Conservation (phyloP, 2,888 invertebrate species). For the Mimas tiliae region DNA sequence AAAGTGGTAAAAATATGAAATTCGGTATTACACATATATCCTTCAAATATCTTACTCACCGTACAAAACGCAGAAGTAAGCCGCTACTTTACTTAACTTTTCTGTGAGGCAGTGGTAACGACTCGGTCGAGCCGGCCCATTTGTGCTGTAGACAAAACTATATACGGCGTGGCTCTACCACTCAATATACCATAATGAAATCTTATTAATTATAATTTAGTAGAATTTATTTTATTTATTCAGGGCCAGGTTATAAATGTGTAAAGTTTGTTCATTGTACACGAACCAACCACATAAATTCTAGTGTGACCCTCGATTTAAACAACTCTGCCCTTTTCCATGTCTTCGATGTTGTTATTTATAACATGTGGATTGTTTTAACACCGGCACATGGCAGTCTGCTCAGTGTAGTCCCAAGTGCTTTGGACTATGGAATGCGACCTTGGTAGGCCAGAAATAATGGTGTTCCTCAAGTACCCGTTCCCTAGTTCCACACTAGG, state of each 20-base stretch:
- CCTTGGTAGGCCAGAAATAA: constrained; percentile 15
- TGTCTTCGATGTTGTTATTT: constrained; percentile 11
- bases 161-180: too few relatives aligned
- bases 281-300: background rate
- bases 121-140: too few relatives aligned
- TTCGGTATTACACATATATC: too few relatives aligned
- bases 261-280: background rate
- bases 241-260: background rate
- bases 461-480: constrained; percentile 21
- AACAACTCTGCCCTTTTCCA: background rate
- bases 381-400: constrained; percentile 1
- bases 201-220: too few relatives aligned
- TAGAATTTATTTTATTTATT: too few relatives aligned
- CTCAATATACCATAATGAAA: too few relatives aligned
- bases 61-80: too few relatives aligned
- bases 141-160: too few relatives aligned
- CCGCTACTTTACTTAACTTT: too few relatives aligned
- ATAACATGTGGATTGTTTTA: constrained; percentile 1
- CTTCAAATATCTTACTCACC: too few relatives aligned
- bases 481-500: constrained; percentile 3
- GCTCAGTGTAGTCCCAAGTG: background rate
- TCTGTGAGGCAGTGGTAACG: too few relatives aligned
- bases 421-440: constrained; percentile 2
- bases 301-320: background rate
- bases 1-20: too few relatives aligned